Conservation (phyloP, 2,797 vertebrate species). For the Uromys caudimaculatus region DNA sequence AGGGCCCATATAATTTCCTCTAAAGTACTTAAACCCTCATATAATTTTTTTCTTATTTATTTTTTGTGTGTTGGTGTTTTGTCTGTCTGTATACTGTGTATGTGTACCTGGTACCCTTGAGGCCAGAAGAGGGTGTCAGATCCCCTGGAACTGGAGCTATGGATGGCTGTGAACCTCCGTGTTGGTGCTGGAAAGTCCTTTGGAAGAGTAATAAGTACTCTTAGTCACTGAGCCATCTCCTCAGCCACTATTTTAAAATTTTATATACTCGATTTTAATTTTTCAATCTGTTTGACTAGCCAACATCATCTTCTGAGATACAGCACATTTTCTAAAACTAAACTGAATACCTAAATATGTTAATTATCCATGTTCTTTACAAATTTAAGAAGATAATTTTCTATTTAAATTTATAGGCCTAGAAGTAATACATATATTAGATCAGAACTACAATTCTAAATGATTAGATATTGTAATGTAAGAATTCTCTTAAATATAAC, state of each 20-base stretch:
- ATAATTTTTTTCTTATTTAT: not conserved
- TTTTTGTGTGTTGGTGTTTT: not conserved
- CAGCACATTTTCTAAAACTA: not conserved
- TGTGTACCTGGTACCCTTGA: not conserved
- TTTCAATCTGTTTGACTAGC: not conserved
- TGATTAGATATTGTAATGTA: not conserved
- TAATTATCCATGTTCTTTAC: not conserved
- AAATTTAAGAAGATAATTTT: slow-evolving; percentile 24
- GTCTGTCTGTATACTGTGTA: not conserved
- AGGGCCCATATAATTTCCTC: not conserved
- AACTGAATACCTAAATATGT: not conserved
- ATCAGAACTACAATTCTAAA: not conserved
- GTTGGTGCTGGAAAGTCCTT: not conserved
- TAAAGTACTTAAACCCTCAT: not conserved
- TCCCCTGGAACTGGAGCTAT: not conserved
- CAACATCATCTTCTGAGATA: not conserved
- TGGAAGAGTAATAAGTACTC: not conserved
- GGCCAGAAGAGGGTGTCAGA: not conserved
- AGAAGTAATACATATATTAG: not conserved
- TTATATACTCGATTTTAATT: not conserved
- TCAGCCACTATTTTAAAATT: not conserved
- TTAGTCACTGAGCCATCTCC: not conserved
- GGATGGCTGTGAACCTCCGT: not conserved
- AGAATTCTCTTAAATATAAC: slow-evolving; percentile 40
- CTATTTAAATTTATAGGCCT: not conserved